Conservation (phyloP, 1,140 invertebrate species). For the Acarapis woodi region DNA sequence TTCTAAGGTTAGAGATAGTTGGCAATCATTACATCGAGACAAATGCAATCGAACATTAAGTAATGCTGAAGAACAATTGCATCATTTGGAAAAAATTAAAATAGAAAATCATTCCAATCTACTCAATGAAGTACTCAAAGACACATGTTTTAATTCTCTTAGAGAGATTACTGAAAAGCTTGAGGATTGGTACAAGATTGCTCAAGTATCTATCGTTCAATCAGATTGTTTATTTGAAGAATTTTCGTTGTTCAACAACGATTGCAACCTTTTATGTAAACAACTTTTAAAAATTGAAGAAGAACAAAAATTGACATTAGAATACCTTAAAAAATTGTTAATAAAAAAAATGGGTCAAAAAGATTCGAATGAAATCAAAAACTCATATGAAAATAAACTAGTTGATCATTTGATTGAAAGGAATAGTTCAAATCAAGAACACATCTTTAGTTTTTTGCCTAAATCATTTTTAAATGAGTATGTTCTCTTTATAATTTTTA, state of each 20-base stretch:
- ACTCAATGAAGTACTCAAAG: conserved; percentile 11
- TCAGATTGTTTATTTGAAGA: conserved; percentile 7
- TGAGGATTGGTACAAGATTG: conserved; percentile 13
- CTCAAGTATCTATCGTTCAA: conserved; percentile 9
- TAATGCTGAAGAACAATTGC: conserved; percentile 76
- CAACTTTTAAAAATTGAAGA: conserved; percentile 1
- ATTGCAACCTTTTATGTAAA: conserved; percentile 1
- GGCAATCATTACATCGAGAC: conserved; percentile 64
- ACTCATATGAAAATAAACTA: too few species aligned
- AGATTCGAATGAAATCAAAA: background rate
- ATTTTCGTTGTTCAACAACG: conserved; percentile 2
- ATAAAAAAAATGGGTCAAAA: background rate
- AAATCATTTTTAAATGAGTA: too few species aligned
- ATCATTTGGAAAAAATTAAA: conserved; percentile 40
- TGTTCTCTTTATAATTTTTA: too few species aligned
- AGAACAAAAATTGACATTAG: conserved; percentile 1
- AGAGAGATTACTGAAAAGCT: conserved; percentile 11
- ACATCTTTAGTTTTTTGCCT: too few species aligned
- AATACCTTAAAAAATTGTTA: background rate
- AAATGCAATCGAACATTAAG: conserved; percentile 38
- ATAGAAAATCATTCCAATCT: conserved; percentile 13
- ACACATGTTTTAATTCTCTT: conserved; percentile 7
- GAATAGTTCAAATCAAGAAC: too few species aligned
- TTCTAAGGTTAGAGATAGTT: conserved; percentile 48
- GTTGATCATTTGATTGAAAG: too few species aligned